Percentiles rank a stretch among this genome's conserved stretches.
phyloP scores from a whole-genome alignment of 2,888 invertebrate genomes.

The Matsumyia berberina region DNA sequence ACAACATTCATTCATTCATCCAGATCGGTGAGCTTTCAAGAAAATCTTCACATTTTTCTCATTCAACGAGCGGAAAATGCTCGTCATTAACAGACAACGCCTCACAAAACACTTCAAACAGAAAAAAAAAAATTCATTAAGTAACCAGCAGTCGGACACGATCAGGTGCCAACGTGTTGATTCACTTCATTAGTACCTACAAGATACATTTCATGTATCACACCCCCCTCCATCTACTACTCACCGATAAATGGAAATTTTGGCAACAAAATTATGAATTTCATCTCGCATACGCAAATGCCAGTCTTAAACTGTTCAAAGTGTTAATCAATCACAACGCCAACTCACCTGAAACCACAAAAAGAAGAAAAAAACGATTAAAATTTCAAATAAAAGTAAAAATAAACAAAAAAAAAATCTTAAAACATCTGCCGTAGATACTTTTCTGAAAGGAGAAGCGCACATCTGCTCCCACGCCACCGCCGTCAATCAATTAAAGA shows the following conservation, averaged over 20 bases:
- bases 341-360: slow-evolving; percentile 60
- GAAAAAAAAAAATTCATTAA: slow-evolving; percentile 12
- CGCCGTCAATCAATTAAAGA: slow-evolving; percentile 20
- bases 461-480: slow-evolving; percentile 13
- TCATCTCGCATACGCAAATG: slow-evolving; percentile 18
- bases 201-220: slow-evolving; percentile 4
- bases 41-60: slow-evolving; percentile 11
- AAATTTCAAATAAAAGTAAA: slow-evolving; percentile 4
- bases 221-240: background rate
- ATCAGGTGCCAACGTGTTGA: slow-evolving; percentile 46
- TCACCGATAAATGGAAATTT: slow-evolving; percentile 5
- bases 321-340: slow-evolving; percentile 21
- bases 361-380: slow-evolving; percentile 5
- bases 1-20: slow-evolving; percentile 15
- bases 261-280: slow-evolving; percentile 22
- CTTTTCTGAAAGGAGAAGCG: background rate
- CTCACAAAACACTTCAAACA: background rate
- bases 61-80: slow-evolving; percentile 32
- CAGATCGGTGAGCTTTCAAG: slow-evolving; percentile 3
- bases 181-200: slow-evolving; percentile 31
- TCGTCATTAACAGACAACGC: slow-evolving; percentile 4
- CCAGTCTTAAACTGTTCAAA: slow-evolving; percentile 2
- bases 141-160: background rate
- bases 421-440: slow-evolving; percentile 18
- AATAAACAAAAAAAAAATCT: slow-evolving; percentile 7